Base-by-base conservation (phyloP, 2,113 vertebrate species). In the Ceyx melanurus region DNA sequence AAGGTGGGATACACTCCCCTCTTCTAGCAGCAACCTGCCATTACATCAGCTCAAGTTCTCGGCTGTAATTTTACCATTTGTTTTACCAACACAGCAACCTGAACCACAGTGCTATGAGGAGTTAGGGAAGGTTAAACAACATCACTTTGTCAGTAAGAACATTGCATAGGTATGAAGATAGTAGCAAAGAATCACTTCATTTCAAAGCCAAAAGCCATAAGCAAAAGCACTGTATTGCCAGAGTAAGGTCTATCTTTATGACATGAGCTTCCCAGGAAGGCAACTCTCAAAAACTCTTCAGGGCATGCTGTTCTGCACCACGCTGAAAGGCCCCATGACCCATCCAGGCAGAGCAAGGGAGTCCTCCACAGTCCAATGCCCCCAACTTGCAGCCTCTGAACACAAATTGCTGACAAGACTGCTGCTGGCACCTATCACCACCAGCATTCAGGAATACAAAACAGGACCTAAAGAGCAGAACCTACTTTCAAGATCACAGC, bases 321-420 rank as follows among this genome's bases (percentile, higher is more conserved):
- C 14, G 16, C 40, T 22, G 15, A 60, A 48, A 88, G 51, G 46
- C 21, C 58, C 40, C 8, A 5, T 13, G 23, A 65, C 16, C 25
- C 33, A 54, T 22, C 19, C 20, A 48, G 29, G 29, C 21, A 61
- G 53, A 61, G 51, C 53, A 88, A 40, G 10, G 53, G 54, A 45
- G 70, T 33, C 28, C 56, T 57, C 14, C 82, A 51, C 13, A 6
- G 33, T 42, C 21, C 72, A n/a, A 1, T 26, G 37, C 14, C 25
- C 37, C 51, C 2, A 0, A 11, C 31, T 35, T 5, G 0, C 82
- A 62, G 62, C 12, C 42, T 50, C 35, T 1, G 0, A 11, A 35
- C 9, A 4, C 11, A 20, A 65, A 14, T n/a, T 65, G 45, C 45
- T 53, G 57, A 22, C 26, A 33, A 57, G 43, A 13, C 22, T 4